Base-by-base conservation (phyloP, 1,140 invertebrate species). In the Solenopsis fugax region DNA sequence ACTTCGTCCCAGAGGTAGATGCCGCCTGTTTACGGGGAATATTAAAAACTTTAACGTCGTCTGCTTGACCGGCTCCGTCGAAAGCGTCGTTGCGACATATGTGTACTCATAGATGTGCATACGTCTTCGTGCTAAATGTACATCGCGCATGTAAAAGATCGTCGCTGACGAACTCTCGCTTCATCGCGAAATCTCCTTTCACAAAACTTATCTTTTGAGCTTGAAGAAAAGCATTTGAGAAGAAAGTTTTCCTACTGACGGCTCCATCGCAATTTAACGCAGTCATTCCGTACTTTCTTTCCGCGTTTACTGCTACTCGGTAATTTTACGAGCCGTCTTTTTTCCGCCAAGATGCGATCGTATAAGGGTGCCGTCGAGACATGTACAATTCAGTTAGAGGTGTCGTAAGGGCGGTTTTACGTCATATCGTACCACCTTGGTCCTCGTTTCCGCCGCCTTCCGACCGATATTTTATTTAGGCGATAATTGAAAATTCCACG, bases 1-100 rank as follows among this genome's bases (percentile, higher is more conserved):
- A 95, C 94, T 95, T 94, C 92, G 93, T 95, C 94, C 95, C 94
- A 93, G 93, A 95, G 94, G 94, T 93, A 87, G 93, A 89, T 92
- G 89, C 88, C 90, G 89, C 93, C 93, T 94, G 94, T 95, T 95
- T 95, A 95, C 91, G 94, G 93, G 91, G 92, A 95, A 93, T 95
- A 95, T 95, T 95, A 95, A 95, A 95, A 94, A 95, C 93, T 95
- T 95, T 89, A 91, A 93, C 87, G 89, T 90, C 87, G 81, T 90
- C 82, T 82, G 89, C 89, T 76, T 87, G 89, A 90, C 89, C 89
- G 88, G 88, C 60, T 89, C 60, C 50, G 45, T 10, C 37, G 88
- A 69, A 76, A 89, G 80, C 41, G 80, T 2, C 64, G 12, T 58
- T 10, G 12, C 37, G 52, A 75, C 18, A 50, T 56, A 37, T 5